Evolutionary conservation across 2,797 vertebrate species (phyloP).

Genomic region (Dipus sagitta): DNA sequence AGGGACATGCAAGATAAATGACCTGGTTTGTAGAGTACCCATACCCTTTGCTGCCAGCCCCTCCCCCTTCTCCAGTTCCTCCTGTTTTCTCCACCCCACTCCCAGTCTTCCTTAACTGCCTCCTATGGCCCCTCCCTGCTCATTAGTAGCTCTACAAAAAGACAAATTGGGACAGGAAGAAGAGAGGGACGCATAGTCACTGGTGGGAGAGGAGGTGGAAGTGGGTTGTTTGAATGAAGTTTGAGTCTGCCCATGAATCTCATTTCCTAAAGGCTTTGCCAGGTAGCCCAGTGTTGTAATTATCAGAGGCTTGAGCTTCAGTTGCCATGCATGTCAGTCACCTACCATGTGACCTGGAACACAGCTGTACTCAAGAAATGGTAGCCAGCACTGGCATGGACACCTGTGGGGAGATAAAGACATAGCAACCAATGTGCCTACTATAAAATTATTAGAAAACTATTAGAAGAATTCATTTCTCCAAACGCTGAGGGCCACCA

Average conservation of each 20-base stretch:
- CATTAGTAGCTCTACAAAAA: conserved; percentile 68
- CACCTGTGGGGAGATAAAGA: not conserved
- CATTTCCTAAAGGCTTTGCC: conserved; percentile 7
- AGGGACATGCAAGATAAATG: conserved; percentile 77
- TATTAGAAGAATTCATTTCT: not conserved
- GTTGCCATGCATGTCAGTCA: not conserved
- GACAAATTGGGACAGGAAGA: conserved; percentile 55
- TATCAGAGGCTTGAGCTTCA: not conserved
- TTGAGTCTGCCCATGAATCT: conserved; percentile 11
- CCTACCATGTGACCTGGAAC: not conserved
- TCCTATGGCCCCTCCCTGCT: conserved; percentile 55
- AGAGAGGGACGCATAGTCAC: conserved; percentile 40
- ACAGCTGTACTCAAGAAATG: not conserved
- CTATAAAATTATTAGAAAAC: not conserved
- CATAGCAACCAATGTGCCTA: not conserved
- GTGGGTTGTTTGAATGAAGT: conserved; percentile 22
- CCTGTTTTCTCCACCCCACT: conserved; percentile 9
- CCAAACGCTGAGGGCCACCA: not conserved
- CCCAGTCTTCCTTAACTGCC: conserved; percentile 3
- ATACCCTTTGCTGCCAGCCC: conserved; percentile 13
- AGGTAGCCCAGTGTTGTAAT: not conserved
- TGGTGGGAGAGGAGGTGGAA: conserved; percentile 25
- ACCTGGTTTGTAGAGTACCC: conserved; percentile 63
- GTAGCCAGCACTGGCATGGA: not conserved
- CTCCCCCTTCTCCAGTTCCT: not conserved